phyloP scores from a whole-genome alignment of 2,113 vertebrate species.

The Albula goreensis region DNA sequence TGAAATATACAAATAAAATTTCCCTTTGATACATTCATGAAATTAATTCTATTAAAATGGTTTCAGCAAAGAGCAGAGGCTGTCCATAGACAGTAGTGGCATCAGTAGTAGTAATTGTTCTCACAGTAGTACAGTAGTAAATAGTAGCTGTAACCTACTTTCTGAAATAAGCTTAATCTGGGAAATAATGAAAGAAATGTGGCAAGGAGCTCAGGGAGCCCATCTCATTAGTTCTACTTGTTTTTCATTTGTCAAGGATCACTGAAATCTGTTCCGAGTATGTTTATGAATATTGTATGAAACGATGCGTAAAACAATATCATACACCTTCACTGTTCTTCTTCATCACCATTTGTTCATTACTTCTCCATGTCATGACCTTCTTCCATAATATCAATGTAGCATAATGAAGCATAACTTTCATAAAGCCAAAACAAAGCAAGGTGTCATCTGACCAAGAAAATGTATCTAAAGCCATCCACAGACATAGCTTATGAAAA shows the following conservation, averaged over 20 bases:
- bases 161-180: neutral
- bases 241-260: neutral
- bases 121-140: neutral
- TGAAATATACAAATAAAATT: neutral
- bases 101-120: neutral
- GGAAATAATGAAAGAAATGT: neutral
- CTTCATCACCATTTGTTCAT: too few relatives aligned
- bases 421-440: too few relatives aligned
- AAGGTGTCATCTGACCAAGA: too few relatives aligned
- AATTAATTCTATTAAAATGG: neutral
- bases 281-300: neutral
- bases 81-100: neutral
- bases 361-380: too few relatives aligned
- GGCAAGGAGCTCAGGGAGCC: neutral
- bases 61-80: neutral
- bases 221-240: neutral
- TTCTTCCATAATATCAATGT: too few relatives aligned
- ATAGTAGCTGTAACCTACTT: neutral
- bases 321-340: neutral
- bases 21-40: too few relatives aligned
- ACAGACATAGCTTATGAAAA: too few relatives aligned
- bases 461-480: too few relatives aligned
- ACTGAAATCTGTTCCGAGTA: neutral
- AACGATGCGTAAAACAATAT: neutral
- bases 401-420: too few relatives aligned